Conservation (phyloP, 1,140 invertebrate species). For the Phocides pigmalion region DNA sequence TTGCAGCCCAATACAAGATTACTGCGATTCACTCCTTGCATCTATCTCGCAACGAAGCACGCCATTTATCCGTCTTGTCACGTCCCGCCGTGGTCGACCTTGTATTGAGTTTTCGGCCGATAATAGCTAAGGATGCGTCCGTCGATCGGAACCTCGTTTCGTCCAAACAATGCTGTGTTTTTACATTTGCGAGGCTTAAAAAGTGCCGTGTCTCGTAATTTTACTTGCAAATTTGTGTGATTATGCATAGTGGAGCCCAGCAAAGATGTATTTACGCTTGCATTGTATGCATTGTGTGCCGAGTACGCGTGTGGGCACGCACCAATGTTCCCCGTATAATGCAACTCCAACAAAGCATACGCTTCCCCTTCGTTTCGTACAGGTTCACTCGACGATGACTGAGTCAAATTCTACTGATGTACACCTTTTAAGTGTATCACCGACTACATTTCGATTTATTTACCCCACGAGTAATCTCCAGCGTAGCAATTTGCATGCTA, state of each 20-base stretch:
- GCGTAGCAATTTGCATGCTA: neutral
- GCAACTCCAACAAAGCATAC: slow-evolving; percentile 42
- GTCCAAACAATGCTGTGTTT: slow-evolving; percentile 63
- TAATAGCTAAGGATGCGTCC: slow-evolving; percentile 43
- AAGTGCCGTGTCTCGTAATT: slow-evolving; percentile 66
- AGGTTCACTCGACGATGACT: slow-evolving; percentile 52
- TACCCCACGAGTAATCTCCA: slow-evolving; percentile 5
- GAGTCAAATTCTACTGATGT: slow-evolving; percentile 46
- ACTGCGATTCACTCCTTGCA: slow-evolving; percentile 54
- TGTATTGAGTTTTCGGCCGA: slow-evolving; percentile 54
- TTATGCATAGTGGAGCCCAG: slow-evolving; percentile 70
- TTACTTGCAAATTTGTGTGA: slow-evolving; percentile 75
- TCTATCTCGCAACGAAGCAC: slow-evolving; percentile 44
- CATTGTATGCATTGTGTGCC: slow-evolving; percentile 68
- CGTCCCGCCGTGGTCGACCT: slow-evolving; percentile 54
- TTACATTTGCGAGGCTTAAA: slow-evolving; percentile 68
- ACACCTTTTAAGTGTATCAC: slow-evolving; percentile 28
- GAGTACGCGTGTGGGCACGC: slow-evolving; percentile 61
- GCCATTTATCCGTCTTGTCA: slow-evolving; percentile 43
- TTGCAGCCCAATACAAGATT: slow-evolving; percentile 65
- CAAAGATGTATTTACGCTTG: slow-evolving; percentile 74
- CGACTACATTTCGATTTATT: slow-evolving; percentile 4
- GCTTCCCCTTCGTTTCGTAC: slow-evolving; percentile 51
- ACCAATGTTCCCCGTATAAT: slow-evolving; percentile 52
- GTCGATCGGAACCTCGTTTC: slow-evolving; percentile 49